phyloP scores from a whole-genome alignment of 2,113 vertebrate genomes.

The Onychostoma macrolepis region DNA sequence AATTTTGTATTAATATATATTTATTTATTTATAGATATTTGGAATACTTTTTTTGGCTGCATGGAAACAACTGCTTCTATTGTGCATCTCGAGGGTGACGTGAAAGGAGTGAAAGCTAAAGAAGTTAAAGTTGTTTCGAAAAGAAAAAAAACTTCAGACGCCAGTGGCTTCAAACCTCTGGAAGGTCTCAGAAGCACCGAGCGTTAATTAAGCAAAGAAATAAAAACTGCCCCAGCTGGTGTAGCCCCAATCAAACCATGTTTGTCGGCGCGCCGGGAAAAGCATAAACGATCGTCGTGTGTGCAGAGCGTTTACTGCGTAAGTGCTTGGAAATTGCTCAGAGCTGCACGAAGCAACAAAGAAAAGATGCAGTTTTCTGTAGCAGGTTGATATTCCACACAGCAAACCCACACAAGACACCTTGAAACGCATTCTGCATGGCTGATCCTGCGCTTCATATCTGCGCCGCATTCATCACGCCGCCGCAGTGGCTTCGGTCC shows the following conservation, averaged over 20 bases:
- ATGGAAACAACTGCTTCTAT: neutral
- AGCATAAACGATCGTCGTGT: conserved; percentile 26
- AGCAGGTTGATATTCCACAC: neutral
- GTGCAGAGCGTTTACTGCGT: neutral
- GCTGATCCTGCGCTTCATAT: conserved; percentile 68
- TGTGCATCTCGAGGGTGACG: neutral
- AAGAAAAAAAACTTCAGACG: neutral
- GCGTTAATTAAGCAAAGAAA: conserved; percentile 75
- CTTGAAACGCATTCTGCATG: conserved; percentile 56
- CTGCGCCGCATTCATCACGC: conserved; percentile 71
- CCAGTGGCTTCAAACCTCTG: neutral
- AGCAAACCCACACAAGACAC: conserved; percentile 18
- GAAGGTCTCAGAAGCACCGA: conserved; percentile 63
- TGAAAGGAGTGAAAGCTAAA: neutral
- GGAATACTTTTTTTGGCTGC: neutral
- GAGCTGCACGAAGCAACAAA: neutral
- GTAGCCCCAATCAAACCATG: conserved; percentile 55
- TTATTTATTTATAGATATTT: no score
- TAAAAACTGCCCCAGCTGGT: conserved; percentile 70
- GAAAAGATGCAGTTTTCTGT: neutral
- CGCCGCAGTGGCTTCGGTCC: conserved; percentile 62
- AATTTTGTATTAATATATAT: no score
- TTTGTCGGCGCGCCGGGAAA: conserved; percentile 56
- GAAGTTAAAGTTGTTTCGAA: neutral
- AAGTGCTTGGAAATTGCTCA: neutral